phyloP scores from a whole-genome alignment of 2,113 vertebrate genomes.

The Elaphurus davidianus region DNA sequence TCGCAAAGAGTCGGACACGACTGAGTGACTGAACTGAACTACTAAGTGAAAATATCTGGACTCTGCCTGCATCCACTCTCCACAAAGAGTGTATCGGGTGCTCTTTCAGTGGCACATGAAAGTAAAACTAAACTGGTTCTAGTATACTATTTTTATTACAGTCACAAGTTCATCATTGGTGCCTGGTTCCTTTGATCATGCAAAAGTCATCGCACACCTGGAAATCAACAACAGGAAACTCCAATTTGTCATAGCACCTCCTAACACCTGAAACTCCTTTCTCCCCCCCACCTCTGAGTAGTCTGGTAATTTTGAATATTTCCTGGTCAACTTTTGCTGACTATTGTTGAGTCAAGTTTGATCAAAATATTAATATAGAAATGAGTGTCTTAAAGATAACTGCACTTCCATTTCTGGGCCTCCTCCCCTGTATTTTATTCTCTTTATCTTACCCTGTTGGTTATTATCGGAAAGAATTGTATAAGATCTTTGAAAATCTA shows the following conservation, averaged over 20 bases:
- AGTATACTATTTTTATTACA: background rate
- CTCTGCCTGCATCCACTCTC: background rate
- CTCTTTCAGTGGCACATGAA: background rate
- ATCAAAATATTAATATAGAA: background rate
- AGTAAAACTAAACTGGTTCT: background rate
- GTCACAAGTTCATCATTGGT: background rate
- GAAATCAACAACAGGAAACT: background rate
- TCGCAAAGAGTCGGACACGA: fast-evolving
- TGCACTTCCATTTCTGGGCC: background rate
- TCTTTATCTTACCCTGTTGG: background rate
- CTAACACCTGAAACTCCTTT: background rate
- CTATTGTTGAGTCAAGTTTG: background rate
- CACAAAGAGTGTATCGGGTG: background rate
- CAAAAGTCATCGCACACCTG: background rate
- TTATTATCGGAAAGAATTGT: background rate
- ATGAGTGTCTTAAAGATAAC: background rate
- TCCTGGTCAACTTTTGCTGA: background rate
- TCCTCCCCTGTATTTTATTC: background rate
- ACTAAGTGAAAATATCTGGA: background rate
- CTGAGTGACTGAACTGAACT: background rate
- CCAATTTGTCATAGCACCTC: background rate
- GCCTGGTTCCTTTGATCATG: background rate
- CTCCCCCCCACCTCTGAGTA: background rate
- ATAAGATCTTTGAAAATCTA: background rate
- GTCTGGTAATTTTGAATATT: background rate